These are phyloP conservation scores for Laodelphax striatellus DNA, from an alignment of 1,140 invertebrate species.

Conservation along the genomic window DNA sequence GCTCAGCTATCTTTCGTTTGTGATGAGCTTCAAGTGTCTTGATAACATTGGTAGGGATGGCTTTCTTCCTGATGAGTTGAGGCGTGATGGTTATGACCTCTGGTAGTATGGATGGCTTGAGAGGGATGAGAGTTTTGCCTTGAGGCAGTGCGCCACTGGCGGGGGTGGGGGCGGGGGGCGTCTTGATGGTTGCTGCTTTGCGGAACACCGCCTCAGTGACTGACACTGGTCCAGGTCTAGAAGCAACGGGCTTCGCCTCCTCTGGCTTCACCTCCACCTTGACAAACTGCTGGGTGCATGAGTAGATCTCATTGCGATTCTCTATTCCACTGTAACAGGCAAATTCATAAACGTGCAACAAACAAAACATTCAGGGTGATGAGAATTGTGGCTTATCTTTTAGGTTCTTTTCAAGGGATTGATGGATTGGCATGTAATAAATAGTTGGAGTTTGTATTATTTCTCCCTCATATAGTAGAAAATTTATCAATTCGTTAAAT, in stretches of 20 bases:
- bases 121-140: neutral
- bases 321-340: slow-evolving; percentile 66
- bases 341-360: slow-evolving; percentile 23
- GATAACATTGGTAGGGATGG: neutral
- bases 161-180: slow-evolving; percentile 2
- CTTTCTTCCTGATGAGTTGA: slow-evolving; percentile 6
- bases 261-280: neutral
- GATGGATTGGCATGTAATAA: no score
- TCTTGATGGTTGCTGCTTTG: slow-evolving; percentile 2
- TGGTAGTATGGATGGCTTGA: neutral
- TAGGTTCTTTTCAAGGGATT: no score
- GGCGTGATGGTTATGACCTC: no score
- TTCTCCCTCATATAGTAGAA: no score
- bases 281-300: slow-evolving; percentile 48
- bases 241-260: no score
- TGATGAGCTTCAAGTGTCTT: neutral
- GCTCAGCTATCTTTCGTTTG: no score
- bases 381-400: no score
- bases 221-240: neutral
- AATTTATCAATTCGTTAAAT: no score
- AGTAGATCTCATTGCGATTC: slow-evolving; percentile 74
- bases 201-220: slow-evolving; percentile 24
- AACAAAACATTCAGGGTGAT: neutral
- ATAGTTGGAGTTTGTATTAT: no score
- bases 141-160: neutral